Evolutionary conservation across 2,797 vertebrate genomes (phyloP).

Genomic region (Muraenolepis orangiensis): DNA sequence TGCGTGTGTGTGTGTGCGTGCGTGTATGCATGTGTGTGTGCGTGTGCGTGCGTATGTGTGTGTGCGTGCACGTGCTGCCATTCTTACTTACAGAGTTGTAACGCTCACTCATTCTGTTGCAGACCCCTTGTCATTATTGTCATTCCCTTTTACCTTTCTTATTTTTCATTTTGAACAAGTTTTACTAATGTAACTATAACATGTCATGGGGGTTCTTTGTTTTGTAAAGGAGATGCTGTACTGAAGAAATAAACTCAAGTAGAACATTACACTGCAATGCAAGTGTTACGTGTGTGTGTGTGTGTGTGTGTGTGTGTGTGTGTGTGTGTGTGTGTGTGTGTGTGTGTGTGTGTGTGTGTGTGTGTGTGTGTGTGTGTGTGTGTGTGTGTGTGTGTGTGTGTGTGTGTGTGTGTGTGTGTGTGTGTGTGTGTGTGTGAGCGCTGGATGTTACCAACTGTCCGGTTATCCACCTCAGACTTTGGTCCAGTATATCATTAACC

Average conservation of each 20-base stretch:
- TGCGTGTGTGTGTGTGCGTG: constrained; percentile 29
- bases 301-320: constrained; percentile 2
- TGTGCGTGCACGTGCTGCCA: constrained; percentile 20
- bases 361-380: constrained; percentile 23
- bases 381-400: constrained; percentile 22
- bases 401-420: constrained; percentile 22
- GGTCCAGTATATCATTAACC: constrained; percentile 71
- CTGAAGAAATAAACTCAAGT: constrained; percentile 68
- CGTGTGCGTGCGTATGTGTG: constrained; percentile 28
- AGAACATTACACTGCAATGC: constrained; percentile 44
- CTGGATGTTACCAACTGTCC: neutral
- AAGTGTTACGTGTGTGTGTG: neutral
- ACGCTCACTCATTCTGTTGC: constrained; percentile 53
- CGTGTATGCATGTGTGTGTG: constrained; percentile 15
- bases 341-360: neutral
- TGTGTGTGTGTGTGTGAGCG: constrained; percentile 21
- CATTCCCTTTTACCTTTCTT: constrained; percentile 40
- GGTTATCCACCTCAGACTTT: constrained; percentile 69
- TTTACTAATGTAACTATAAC: constrained; percentile 73
- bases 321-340: too few species aligned
- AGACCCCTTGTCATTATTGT: constrained; percentile 54
- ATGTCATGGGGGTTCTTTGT: constrained; percentile 67
- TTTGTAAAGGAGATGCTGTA: constrained; percentile 69
- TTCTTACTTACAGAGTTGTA: constrained; percentile 16
- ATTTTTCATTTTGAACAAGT: constrained; percentile 60